Conservation (phyloP, 2,888 invertebrate species). For the Leptopterna dolabrata region DNA sequence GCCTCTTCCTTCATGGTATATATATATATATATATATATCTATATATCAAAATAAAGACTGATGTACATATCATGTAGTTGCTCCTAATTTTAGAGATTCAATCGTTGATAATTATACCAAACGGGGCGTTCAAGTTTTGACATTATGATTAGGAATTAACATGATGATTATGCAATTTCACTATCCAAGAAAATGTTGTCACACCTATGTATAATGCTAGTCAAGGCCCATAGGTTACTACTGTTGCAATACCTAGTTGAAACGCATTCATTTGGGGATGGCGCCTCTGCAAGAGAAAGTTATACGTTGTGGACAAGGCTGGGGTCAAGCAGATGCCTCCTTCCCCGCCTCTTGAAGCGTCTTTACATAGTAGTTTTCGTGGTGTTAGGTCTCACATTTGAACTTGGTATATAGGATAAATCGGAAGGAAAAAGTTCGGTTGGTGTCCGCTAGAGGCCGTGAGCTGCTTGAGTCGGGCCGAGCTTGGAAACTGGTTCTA, state of each 20-base stretch:
- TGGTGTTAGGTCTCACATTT: neutral
- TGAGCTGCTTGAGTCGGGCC: neutral
- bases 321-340: slow-evolving; percentile 2
- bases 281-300: neutral
- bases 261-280: neutral
- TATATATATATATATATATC: no score
- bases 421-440: neutral
- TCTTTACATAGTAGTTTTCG: slow-evolving; percentile 10
- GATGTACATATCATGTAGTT: no score
- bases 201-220: neutral
- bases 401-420: neutral
- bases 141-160: no score
- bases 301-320: neutral
- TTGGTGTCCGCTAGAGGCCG: slow-evolving; percentile 17
- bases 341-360: neutral
- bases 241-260: neutral
- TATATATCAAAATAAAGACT: no score
- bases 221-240: neutral
- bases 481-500: slow-evolving; percentile 21
- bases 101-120: no score
- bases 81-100: no score
- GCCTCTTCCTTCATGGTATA: no score
- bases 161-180: no score
- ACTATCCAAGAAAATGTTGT: no score
- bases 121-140: no score